A percentile compares a stretch with the other conserved stretches of the same genome.
phyloP scores from a whole-genome alignment of 2,888 invertebrate species.

The Rhamphomyia laevipes region DNA sequence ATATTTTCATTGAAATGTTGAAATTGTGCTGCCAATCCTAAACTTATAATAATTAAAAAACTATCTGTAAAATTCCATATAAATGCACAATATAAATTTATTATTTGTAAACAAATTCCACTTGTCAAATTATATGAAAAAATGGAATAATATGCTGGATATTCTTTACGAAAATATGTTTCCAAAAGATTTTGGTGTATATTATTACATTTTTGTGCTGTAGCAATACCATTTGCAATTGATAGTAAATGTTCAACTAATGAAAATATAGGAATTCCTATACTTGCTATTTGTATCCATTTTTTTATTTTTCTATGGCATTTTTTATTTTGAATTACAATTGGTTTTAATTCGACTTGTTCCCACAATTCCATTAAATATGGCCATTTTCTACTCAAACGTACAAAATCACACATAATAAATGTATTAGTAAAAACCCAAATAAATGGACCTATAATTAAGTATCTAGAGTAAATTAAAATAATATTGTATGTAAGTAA shows the following conservation, averaged over 20 bases:
- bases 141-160: slow-evolving; percentile 42
- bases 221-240: slow-evolving; percentile 42
- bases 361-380: slow-evolving; percentile 35
- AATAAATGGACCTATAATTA: slow-evolving; percentile 15
- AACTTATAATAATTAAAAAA: slow-evolving; percentile 52
- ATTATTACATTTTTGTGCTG: slow-evolving; percentile 27
- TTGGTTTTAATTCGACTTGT: slow-evolving; percentile 25
- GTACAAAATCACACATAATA: slow-evolving; percentile 27
- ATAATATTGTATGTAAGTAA: neutral
- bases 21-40: slow-evolving; percentile 49
- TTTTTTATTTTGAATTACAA: slow-evolving; percentile 9
- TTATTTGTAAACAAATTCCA: slow-evolving; percentile 37
- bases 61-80: slow-evolving; percentile 59
- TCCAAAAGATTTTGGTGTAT: slow-evolving; percentile 21
- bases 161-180: slow-evolving; percentile 33
- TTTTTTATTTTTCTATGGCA: slow-evolving; percentile 10
- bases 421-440: slow-evolving; percentile 17
- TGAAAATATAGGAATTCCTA: slow-evolving; percentile 14
- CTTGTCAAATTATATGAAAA: slow-evolving; percentile 41
- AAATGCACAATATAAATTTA: slow-evolving; percentile 39
- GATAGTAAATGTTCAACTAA: slow-evolving; percentile 44
- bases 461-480: neutral
- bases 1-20: slow-evolving; percentile 40
- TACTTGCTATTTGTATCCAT: slow-evolving; percentile 10
- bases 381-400: slow-evolving; percentile 39